A percentile compares a stretch with the other conserved stretches of the same genome.
Evolutionary conservation across 2,113 vertebrate species (phyloP).

Genomic region (Nanorana parkeri): DNA sequence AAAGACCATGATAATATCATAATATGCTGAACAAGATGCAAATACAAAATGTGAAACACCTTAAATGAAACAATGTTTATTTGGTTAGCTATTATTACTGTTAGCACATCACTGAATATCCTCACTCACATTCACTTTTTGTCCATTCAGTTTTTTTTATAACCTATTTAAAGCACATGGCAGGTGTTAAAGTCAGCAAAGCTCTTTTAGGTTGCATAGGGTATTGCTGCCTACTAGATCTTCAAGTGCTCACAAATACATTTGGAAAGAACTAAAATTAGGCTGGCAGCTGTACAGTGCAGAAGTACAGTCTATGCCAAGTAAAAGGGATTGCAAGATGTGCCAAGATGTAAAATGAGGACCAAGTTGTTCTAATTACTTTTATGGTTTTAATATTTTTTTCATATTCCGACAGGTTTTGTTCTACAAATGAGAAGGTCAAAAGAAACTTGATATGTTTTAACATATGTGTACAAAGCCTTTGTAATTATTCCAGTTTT

Average conservation of each 20-base stretch:
- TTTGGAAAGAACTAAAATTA: constrained; percentile 37
- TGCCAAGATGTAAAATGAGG: constrained; percentile 5
- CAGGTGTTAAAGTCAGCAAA: constrained; percentile 14
- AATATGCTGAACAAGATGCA: too few species aligned
- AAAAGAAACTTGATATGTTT: neutral
- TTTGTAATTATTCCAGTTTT: too few species aligned
- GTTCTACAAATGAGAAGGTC: constrained; percentile 1
- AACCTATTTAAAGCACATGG: neutral
- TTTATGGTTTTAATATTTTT: constrained; percentile 35
- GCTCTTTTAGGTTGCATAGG: neutral
- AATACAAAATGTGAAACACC: too few species aligned
- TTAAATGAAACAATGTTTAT: too few species aligned
- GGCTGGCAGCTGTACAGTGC: constrained; percentile 21
- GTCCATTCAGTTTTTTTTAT: neutral
- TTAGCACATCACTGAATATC: too few species aligned
- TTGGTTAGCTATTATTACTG: too few species aligned
- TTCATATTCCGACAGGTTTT: neutral
- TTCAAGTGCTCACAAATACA: neutral
- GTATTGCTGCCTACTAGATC: neutral
- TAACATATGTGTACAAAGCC: too few species aligned
- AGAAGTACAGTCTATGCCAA: constrained; percentile 24
- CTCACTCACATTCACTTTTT: too few species aligned
- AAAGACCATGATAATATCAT: too few species aligned
- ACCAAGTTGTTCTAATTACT: constrained; percentile 45
- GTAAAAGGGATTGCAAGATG: constrained; percentile 7